Evolutionary conservation across 2,888 invertebrate species (phyloP).

Genomic region (Lamproptera curius): DNA sequence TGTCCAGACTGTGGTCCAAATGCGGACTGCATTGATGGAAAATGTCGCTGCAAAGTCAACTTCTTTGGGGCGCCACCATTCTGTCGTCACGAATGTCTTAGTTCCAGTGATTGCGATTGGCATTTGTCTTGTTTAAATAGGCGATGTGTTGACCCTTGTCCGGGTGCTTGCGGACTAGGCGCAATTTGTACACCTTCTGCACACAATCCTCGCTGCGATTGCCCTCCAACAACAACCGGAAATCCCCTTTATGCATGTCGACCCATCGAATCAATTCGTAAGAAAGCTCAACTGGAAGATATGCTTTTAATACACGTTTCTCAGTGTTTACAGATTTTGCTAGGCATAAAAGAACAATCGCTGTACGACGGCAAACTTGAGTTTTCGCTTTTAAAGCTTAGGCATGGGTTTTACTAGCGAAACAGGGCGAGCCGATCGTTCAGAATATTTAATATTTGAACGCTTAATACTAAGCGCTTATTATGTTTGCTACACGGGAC

Average conservation of each 20-base stretch:
- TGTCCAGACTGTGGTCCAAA: constrained; percentile 87
- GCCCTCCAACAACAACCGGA: constrained; percentile 82
- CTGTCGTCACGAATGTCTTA: constrained; percentile 84
- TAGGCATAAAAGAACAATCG: constrained; percentile 21
- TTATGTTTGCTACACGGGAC: constrained; percentile 38
- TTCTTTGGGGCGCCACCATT: constrained; percentile 86
- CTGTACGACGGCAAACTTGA: constrained; percentile 38
- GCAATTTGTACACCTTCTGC: constrained; percentile 84
- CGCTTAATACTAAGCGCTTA: constrained; percentile 44
- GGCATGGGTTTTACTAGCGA: constrained; percentile 76
- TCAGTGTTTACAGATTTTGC: constrained; percentile 26
- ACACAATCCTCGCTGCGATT: constrained; percentile 84
- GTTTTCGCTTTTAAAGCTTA: constrained; percentile 73
- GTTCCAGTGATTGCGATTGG: constrained; percentile 84
- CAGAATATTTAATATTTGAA: constrained; percentile 30
- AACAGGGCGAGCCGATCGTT: constrained; percentile 46
- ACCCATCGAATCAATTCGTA: constrained; percentile 72
- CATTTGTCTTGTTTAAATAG: constrained; percentile 83
- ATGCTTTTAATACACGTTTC: constrained; percentile 20
- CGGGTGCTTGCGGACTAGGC: constrained; percentile 85
- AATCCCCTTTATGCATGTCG: constrained; percentile 85
- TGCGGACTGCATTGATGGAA: constrained; percentile 82
- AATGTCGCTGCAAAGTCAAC: constrained; percentile 82
- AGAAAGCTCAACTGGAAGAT: constrained; percentile 62
- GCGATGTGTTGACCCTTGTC: constrained; percentile 86